Conservation (phyloP, 2,113 vertebrate genomes). For the Dermatemys mawii region DNA sequence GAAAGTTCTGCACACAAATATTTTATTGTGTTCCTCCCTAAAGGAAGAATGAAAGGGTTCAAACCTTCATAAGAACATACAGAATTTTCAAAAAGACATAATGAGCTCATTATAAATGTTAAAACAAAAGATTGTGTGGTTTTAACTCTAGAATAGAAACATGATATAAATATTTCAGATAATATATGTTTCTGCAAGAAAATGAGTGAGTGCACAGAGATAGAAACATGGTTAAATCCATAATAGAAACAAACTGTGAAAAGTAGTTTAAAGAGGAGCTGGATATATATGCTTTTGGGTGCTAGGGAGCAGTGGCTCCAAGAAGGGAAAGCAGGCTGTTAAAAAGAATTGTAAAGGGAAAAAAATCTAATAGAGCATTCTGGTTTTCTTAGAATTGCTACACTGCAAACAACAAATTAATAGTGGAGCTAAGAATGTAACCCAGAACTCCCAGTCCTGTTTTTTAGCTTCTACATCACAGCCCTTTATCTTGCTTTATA, state of each 20-base stretch:
- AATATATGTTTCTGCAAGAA: neutral
- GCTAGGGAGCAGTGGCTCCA: neutral
- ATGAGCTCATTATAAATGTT: neutral
- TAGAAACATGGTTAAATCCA: neutral
- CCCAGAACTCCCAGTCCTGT: neutral
- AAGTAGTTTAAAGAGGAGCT: neutral
- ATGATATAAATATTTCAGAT: neutral
- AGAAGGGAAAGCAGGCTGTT: neutral
- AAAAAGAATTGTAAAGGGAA: neutral
- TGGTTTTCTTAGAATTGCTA: neutral
- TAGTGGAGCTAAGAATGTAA: neutral
- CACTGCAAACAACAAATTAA: neutral
- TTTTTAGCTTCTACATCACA: neutral
- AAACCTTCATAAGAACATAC: neutral
- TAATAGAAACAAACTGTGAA: neutral
- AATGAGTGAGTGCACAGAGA: neutral
- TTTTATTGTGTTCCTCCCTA: neutral
- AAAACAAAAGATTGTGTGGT: neutral
- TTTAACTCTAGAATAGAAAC: neutral
- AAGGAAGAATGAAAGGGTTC: neutral
- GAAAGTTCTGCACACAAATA: accelerated
- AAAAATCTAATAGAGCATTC: neutral
- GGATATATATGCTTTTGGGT: neutral
- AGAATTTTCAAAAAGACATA: neutral
- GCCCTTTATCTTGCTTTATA: neutral